Evolutionary conservation across 23 tunicate genomes (phyloP), one percentile per base, ranked within the genome.

Genomic region (Halocynthia aurantium): DNA sequence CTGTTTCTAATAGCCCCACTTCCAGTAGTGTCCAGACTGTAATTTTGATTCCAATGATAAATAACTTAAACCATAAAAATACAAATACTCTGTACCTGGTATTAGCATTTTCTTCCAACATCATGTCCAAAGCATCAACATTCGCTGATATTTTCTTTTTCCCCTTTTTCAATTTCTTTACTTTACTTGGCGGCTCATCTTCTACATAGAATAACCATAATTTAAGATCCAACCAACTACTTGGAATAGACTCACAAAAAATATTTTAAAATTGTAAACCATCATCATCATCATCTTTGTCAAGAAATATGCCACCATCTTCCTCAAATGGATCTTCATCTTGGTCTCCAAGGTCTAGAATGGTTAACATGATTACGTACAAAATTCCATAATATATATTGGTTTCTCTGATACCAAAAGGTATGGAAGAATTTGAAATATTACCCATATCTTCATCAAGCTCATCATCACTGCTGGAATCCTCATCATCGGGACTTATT

Each of bases 101-200:
- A 0, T 10, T 65, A 6, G 81, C 73, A 55, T 83, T 84, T 65
- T 88, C 87, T 50, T 78, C 95, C 72, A 88, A 55, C 81, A 88
- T 79, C 79, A 76, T 57, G 55, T 82, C 77, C 52, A 88, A 83
- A 53, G 86, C 87, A 55, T 88, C 87, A 7, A 69, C 76, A 44
- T 87, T 76, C 6, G 78, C 78, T 51, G 63, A 54, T 74, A 12
- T 53, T 49, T 70, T 6, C 75, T 70, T 70, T 70, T 10, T 51
- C 10, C 31, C 10, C 6, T 65, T 65, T 15, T 65, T 65, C 22
- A 20, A 20, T 9, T 9, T 31, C 69, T 53, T 55, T 22, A 72
- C 67, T 51, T 72, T 50, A 7, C 51, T 63, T 13, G 52, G 9
- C 40, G 68, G 66, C 12, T 77, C 52, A 55, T n/a, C 17, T 63